Evolutionary conservation across 1,140 invertebrate genomes (phyloP), one percentile per base, ranked within the genome.

Genomic region (Anoplophora glabripennis): DNA sequence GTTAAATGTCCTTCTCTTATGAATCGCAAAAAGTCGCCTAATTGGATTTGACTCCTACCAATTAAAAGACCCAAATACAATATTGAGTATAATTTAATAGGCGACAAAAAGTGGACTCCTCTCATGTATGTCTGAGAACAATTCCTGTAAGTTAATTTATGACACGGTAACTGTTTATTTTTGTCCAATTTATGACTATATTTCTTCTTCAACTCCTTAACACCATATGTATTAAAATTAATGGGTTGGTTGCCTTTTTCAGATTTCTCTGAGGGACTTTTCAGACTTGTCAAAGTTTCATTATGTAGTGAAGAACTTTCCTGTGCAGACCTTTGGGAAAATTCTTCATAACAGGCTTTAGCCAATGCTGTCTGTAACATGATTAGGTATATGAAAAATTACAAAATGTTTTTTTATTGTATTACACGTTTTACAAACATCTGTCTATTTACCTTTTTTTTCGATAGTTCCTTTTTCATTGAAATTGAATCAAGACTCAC

Each of bases 1-100:
- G 81, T 81, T 17, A 86, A 64, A 66, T 83, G 81, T 10, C 83
- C 83, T 72, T 87, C 85, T 62, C 77, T 75, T 7, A 79, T 77
- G 64, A 80, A 81, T 61, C 84, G 77, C 33, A 86, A 36, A 48
- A 87, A 68, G 70, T 87, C 85, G 14, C 76, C 72, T 4, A 86
- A 60, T 53, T 85, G 81, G 11, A 86, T 80, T 28, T 79, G 72
- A 33, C 83, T 77, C 58, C 80, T 74, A 18, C 79, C 72, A 42
- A 85, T 78, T 49, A 83, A 77, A 9, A 86, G 65, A 12, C 78
- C 83, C 44, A 86, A 70, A 66, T 80, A 80, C 33, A 79, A 42
- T 63, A 82, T 77, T n/a, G 65, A 75, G 69, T 78, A 81, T 1
- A 84, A 36, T 64, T 78, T 81, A 35, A 65, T 69, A 14, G 72